Evolutionary conservation across 2,797 vertebrate genomes (phyloP), one percentile per base, ranked within the genome.

Genomic region (Danio choprae): DNA sequence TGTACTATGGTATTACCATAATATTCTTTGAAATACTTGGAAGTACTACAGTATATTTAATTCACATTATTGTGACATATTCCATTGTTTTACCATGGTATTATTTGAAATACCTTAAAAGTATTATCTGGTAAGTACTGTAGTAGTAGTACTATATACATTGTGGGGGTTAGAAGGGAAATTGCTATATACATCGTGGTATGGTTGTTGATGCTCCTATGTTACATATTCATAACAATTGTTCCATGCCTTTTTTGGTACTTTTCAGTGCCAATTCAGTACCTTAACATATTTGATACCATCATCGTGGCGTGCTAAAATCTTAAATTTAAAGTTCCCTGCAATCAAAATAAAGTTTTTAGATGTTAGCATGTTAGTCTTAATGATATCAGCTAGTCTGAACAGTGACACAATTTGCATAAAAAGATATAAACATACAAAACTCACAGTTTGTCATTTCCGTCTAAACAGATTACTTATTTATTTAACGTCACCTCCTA

Each of bases 101-200:
- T 20, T 50, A 6, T 7, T 68, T 29, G 46, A 48, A 48, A 10
- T 48, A 5, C 12, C 12, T 16, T 20, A 12, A n/a, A 40, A 36
- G 22, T 22, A 38, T 15, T 46, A 29, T 29, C 1, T 11, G n/a
- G 38, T 36, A 69, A 12, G 9, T 69, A 38, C 9, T 38, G 9
- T 67, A 43, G 64, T 16, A 29, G 18, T 29, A 67, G 63, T 63
- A 48, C 43, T 10, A 9, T 43, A n/a, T n/a, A 48, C 62, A 65
- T 48, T 67, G 11, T 10, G 20, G 18, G 7, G 8, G 15, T 46
- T 20, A 15, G 20, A 46, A 8, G 12, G 41, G 7, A 13, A 11
- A 44, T 65, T 65, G 63, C 11, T 3, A n/a, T 63, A 16, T 12
- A 18, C 60, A 41, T 38, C 38, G 63, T 43, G 2, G 38, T 6